Percentiles rank a stretch among this genome's conserved stretches.
phyloP scores from a whole-genome alignment of 2,113 vertebrate species.

The Enhydra lutris region DNA sequence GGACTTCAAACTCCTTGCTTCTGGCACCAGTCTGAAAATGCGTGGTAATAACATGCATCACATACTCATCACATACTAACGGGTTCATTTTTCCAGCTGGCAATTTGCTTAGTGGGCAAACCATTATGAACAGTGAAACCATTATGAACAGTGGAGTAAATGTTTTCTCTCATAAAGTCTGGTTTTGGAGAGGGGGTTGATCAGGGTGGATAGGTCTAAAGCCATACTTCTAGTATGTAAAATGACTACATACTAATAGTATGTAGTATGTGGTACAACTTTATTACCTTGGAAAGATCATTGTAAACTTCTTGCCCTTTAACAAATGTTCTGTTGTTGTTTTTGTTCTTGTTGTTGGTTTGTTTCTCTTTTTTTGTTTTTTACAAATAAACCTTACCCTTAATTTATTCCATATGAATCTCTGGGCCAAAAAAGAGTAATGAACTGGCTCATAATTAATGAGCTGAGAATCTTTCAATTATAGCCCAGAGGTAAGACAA shows the following conservation, averaged over 20 bases:
- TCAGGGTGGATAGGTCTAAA: neutral
- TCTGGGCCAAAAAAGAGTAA: neutral
- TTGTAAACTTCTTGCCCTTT: neutral
- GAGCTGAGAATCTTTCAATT: neutral
- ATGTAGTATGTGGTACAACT: no score
- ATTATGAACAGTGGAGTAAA: no score
- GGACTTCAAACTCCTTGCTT: neutral
- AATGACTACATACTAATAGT: neutral
- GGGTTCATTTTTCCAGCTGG: rapidly evolving
- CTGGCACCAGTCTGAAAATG: neutral
- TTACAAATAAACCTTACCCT: neutral
- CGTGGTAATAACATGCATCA: no score
- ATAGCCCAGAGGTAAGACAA: neutral
- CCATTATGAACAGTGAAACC: no score
- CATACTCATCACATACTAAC: neutral
- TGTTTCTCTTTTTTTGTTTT: neutral
- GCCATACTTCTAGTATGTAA: rapidly evolving
- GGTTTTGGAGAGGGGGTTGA: neutral
- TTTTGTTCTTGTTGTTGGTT: neutral
- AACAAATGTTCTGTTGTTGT: neutral
- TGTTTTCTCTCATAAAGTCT: neutral
- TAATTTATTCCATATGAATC: neutral
- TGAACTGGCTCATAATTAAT: neutral
- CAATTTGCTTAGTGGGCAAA: neutral
- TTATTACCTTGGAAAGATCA: neutral